A percentile compares a stretch with the other conserved stretches of the same genome.
These are phyloP conservation scores for Styela plicata DNA, from an alignment of 23 tunicate genomes.

Conservation along the genomic window DNA sequence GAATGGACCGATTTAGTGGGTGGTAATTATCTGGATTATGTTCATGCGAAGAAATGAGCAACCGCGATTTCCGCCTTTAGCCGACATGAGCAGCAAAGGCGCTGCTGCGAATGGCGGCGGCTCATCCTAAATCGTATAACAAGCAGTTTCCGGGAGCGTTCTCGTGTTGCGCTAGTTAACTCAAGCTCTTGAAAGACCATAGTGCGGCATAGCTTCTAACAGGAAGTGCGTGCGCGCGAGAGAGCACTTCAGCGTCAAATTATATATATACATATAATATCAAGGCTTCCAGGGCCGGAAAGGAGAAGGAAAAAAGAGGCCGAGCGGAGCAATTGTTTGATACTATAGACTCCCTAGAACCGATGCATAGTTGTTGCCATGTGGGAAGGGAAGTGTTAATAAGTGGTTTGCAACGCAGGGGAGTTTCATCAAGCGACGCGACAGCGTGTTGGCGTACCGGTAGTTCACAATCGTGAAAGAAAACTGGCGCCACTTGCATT, in stretches of 20 bases:
- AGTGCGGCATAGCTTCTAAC: constrained; percentile 18
- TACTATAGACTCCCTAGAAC: background rate
- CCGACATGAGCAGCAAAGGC: constrained; percentile 10
- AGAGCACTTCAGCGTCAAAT: constrained; percentile 13
- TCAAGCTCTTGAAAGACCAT: background rate
- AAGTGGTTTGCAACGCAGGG: background rate
- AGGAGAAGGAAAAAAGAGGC: constrained; percentile 29
- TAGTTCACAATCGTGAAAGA: background rate
- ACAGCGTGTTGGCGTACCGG: background rate
- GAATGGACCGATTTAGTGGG: background rate
- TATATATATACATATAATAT: constrained; percentile 9
- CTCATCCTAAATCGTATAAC: constrained; percentile 31
- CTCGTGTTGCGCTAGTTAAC: constrained; percentile 16
- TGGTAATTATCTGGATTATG: background rate
- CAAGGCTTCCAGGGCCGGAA: constrained; percentile 30
- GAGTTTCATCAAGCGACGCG: background rate
- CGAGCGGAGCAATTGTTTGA: constrained; percentile 21
- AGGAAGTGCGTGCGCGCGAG: constrained; percentile 29
- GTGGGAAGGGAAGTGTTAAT: background rate
- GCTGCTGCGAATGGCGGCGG: constrained; percentile 25
- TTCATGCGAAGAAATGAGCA: constrained; percentile 1
- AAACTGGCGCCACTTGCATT: background rate
- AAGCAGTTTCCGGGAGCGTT: constrained; percentile 35
- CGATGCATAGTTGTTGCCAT: background rate
- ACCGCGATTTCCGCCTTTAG: constrained; percentile 25